Evolutionary conservation across 2,888 invertebrate species (phyloP), one percentile per base, ranked within the genome.

Genomic region (Galerucella pusilla): DNA sequence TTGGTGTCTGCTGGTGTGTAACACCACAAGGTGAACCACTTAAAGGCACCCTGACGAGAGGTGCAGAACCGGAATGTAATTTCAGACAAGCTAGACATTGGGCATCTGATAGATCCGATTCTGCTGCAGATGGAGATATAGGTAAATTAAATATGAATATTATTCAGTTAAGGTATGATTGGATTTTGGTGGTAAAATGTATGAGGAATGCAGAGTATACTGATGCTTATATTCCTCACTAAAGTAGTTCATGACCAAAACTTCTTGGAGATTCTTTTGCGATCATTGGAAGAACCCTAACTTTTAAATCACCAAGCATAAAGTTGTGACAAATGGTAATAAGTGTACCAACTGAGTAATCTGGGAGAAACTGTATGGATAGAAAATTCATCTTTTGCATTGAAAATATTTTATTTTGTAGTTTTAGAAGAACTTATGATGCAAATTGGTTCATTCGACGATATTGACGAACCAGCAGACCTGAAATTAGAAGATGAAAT

Each of bases 1-100:
- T 93, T 83, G 94, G 94, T 4, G 94, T 96, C 0, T 96, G 96
- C 83, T 96, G 96, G 96, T 96, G 96, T 85, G 95, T 96, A 2
- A 94, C 93, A 82, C 92, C 93, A 52, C 92, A 93, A 80, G 96
- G 96, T 0, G 94, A 94, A 79, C 94, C 95, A 0, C 87, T 95
- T 2, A 95, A 95, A 85, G 95, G 95, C n/a, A 93, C 95, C 0
- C 86, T 96, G 66, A 93, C 94, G 0, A 90, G 95, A 65, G 95
- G 94, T 25, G 90, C 90, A 1, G 92, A 93, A 79, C 96, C 96
- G 0, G 89, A 91, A 54, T 96, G 96, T 85, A 94, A 94, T 85
- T 94, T 94, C 85, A 90, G 96, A 57, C 94, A 95, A 85, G 95
- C 94, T 0, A 90, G 96, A 75, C 91, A 90, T 28, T 87, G 90